Percentiles rank a stretch among this genome's conserved stretches.
These are phyloP conservation scores for Lycodopsis pacificus DNA, from an alignment of 2,797 vertebrate species.

Conservation along the genomic window DNA sequence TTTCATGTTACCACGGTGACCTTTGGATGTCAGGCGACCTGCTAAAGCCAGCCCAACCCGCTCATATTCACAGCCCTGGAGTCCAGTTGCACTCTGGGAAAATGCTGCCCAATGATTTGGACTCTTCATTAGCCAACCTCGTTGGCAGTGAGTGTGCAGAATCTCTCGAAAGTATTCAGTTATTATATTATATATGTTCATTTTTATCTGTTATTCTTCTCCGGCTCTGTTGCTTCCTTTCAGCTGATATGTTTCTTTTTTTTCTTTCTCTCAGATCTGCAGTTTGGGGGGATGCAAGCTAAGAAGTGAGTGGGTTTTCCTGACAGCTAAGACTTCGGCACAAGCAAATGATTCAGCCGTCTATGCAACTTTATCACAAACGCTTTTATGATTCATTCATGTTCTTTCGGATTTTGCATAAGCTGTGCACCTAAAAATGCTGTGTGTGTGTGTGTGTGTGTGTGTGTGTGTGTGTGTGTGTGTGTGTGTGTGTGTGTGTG, in stretches of 20 bases:
- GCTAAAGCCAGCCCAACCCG: conserved; percentile 85
- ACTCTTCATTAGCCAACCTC: conserved; percentile 91
- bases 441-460: conserved; percentile 20
- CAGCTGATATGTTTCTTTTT: conserved; percentile 22
- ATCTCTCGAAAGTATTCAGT: conserved; percentile 11
- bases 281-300: conserved; percentile 89
- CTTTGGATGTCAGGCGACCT: conserved; percentile 82
- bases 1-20: conserved; percentile 73
- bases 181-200: neutral
- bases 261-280: conserved; percentile 84
- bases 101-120: conserved; percentile 88
- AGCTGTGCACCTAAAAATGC: conserved; percentile 17
- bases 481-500: conserved; percentile 29
- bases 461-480: conserved; percentile 33
- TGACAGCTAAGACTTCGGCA: conserved; percentile 16
- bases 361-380: conserved; percentile 16
- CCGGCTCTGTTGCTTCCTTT: neutral
- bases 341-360: conserved; percentile 26
- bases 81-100: conserved; percentile 82
- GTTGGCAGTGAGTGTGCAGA: conserved; percentile 88
- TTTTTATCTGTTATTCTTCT: neutral
- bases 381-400: conserved; percentile 13
- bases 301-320: conserved; percentile 88
- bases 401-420: neutral
- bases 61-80: conserved; percentile 84